These are phyloP conservation scores for Andrena haemorrhoa DNA, from an alignment of 2,888 invertebrate genomes.

Conservation along the genomic window DNA sequence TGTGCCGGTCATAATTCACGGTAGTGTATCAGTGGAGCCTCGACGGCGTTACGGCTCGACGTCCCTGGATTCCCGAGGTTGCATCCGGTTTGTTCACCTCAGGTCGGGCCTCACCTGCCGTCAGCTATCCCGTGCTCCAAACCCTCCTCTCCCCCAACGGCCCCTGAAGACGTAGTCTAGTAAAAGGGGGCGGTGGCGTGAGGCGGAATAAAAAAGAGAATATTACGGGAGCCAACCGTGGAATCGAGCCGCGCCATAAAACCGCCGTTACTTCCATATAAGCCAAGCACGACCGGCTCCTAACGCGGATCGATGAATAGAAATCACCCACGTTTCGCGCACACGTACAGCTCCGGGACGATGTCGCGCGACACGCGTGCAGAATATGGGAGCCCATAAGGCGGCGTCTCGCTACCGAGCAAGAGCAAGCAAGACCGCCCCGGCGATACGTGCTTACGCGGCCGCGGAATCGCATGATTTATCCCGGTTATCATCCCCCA, in stretches of 20 bases:
- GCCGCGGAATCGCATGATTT: slow-evolving; percentile 58
- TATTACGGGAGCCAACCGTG: slow-evolving; percentile 58
- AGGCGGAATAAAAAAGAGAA: slow-evolving; percentile 58
- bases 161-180: slow-evolving; percentile 24
- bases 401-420: slow-evolving; percentile 41
- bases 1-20: slow-evolving; percentile 71
- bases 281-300: slow-evolving; percentile 67
- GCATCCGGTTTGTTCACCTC: slow-evolving; percentile 32
- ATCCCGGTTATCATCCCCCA: slow-evolving; percentile 46
- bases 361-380: slow-evolving; percentile 69
- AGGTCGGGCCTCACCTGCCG: slow-evolving; percentile 19
- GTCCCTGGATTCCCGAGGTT: slow-evolving; percentile 16
- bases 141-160: not conserved
- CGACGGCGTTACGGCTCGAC: slow-evolving; percentile 17
- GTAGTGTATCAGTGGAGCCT: slow-evolving; percentile 41
- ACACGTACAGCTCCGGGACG: slow-evolving; percentile 63
- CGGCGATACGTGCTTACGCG: slow-evolving; percentile 55
- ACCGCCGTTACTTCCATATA: slow-evolving; percentile 68
- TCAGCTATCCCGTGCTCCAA: not conserved
- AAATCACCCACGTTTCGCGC: slow-evolving; percentile 71
- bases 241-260: slow-evolving; percentile 66
- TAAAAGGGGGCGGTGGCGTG: not conserved
- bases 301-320: slow-evolving; percentile 73
- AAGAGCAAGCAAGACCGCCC: slow-evolving; percentile 32
- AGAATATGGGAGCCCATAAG: slow-evolving; percentile 69